A percentile compares a stretch with the other conserved stretches of the same genome.
Conservation (phyloP, 37 sponge, comb jelly and placozoan species). For the Bolinopsis microptera region DNA sequence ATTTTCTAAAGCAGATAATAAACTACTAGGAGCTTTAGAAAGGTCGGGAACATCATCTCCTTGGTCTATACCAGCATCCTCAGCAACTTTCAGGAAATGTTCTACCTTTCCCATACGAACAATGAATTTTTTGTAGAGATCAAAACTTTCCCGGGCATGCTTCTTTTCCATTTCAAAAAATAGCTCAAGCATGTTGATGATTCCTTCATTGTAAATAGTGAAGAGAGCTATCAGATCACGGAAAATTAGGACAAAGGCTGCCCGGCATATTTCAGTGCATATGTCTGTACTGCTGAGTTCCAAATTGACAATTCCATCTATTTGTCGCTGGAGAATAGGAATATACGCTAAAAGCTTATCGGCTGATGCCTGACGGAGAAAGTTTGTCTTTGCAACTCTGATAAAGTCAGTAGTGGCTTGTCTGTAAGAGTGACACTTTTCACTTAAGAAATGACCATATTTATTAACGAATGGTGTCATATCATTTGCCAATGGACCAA, state of each 20-base stretch:
- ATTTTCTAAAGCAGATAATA: slow-evolving; percentile 80
- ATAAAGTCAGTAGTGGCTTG: slow-evolving; percentile 61
- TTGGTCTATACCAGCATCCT: slow-evolving; percentile 80
- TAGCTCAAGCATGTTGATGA: slow-evolving; percentile 47
- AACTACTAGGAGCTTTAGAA: slow-evolving; percentile 75
- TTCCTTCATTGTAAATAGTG: slow-evolving; percentile 62
- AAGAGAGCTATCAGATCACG: slow-evolving; percentile 57
- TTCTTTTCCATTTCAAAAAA: slow-evolving; percentile 89
- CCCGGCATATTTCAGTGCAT: slow-evolving; percentile 37
- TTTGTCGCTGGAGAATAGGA: slow-evolving; percentile 38
- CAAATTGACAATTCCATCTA: slow-evolving; percentile 62
- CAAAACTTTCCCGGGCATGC: slow-evolving; percentile 79
- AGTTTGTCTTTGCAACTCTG: slow-evolving; percentile 4
- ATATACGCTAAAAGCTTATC: slow-evolving; percentile 38
- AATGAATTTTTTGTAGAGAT: slow-evolving; percentile 75
- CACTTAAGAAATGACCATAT: slow-evolving; percentile 58
- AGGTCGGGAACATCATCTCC: slow-evolving; percentile 72
- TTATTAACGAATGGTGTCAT: slow-evolving; percentile 59
- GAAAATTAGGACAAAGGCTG: slow-evolving; percentile 4
- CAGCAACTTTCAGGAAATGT: slow-evolving; percentile 76
- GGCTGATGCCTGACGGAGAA: slow-evolving; percentile 9
- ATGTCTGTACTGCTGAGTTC: slow-evolving; percentile 29
- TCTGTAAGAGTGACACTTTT: slow-evolving; percentile 47
- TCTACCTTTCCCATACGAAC: slow-evolving; percentile 75
- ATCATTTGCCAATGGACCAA: slow-evolving; percentile 9